Conservation (phyloP, 2,113 vertebrate species). For the Cebus imitator region DNA sequence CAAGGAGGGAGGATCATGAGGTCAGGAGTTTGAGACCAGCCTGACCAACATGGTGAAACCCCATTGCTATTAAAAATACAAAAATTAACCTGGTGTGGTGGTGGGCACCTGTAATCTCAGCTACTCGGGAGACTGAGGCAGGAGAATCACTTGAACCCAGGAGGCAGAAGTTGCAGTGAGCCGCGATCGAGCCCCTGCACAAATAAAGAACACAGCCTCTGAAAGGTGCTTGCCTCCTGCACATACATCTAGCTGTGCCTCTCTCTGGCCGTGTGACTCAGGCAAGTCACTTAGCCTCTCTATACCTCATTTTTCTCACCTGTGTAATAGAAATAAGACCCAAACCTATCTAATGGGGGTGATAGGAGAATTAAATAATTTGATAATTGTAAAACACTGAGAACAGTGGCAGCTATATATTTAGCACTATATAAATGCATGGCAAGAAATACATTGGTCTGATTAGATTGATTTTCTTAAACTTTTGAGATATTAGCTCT, state of each 20-base stretch:
- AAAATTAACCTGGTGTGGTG: too few relatives aligned
- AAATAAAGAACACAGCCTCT: not conserved
- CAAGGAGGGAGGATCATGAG: too few relatives aligned
- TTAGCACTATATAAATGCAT: not conserved
- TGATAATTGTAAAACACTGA: not conserved
- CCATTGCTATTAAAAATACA: too few relatives aligned
- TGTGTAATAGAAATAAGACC: not conserved
- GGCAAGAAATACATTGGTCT: not conserved
- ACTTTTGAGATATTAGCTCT: slow-evolving; percentile 17
- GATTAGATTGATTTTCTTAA: slow-evolving; percentile 12
- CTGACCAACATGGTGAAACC: too few relatives aligned
- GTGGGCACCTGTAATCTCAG: too few relatives aligned
- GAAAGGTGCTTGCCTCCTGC: not conserved
- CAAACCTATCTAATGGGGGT: not conserved
- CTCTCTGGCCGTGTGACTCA: not conserved
- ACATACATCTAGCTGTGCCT: not conserved
- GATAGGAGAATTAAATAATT: not conserved
- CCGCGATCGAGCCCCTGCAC: too few relatives aligned
- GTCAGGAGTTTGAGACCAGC: too few relatives aligned
- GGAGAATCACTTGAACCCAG: too few relatives aligned
- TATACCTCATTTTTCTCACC: not conserved
- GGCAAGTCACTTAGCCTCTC: not conserved
- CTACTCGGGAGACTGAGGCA: too few relatives aligned
- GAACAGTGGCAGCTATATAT: not conserved
- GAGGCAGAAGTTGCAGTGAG: too few relatives aligned